A percentile compares a stretch with the other conserved stretches of the same genome.
These are phyloP conservation scores for Sebastes alutus DNA, from an alignment of 2,797 vertebrate species.

Conservation along the genomic window DNA sequence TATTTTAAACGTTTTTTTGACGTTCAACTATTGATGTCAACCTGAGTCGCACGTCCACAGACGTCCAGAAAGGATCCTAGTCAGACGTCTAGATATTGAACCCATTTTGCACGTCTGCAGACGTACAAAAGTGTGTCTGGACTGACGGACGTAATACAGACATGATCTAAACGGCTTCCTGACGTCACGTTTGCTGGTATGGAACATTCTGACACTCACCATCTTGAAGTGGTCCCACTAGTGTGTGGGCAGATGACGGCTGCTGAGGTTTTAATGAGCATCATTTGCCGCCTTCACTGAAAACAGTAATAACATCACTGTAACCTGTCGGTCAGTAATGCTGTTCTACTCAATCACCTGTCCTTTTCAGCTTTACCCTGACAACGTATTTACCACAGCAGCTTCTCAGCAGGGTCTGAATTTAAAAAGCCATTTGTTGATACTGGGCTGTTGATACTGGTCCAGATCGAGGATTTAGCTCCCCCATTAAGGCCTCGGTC, in stretches of 20 bases:
- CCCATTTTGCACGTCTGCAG: too few relatives aligned
- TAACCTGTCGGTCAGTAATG: neutral
- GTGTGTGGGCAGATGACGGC: neutral
- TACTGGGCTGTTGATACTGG: constrained; percentile 36
- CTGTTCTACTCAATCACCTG: neutral
- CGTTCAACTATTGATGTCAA: too few relatives aligned
- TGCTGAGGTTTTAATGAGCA: neutral
- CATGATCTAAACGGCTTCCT: too few relatives aligned
- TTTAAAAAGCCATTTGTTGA: constrained; percentile 44
- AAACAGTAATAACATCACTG: neutral
- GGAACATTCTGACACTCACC: neutral
- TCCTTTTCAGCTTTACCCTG: neutral
- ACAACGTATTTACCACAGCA: neutral
- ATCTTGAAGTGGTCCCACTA: neutral
- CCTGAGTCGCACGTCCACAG: too few relatives aligned
- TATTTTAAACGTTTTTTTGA: too few relatives aligned
- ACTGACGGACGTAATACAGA: too few relatives aligned
- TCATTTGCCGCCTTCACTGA: neutral
- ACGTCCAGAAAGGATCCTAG: too few relatives aligned
- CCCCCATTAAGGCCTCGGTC: constrained; percentile 42
- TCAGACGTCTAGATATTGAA: too few relatives aligned
- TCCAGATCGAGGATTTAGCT: constrained; percentile 51
- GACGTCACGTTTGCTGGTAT: neutral
- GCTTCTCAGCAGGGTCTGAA: constrained; percentile 22
- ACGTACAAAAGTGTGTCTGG: too few relatives aligned